phyloP scores from a whole-genome alignment of 2,888 invertebrate species.

The Cephus sareptanus region DNA sequence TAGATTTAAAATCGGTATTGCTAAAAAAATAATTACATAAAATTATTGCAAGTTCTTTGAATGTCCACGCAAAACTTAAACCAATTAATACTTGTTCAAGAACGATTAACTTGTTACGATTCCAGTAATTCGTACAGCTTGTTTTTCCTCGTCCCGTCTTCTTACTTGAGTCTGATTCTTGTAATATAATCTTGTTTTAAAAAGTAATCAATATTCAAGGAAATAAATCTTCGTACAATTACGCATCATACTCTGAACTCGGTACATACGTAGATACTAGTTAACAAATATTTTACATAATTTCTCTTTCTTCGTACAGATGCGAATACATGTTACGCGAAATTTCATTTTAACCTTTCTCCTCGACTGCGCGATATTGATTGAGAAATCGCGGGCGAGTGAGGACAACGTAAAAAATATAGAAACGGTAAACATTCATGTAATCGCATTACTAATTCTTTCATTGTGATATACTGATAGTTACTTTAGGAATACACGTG shows the following conservation, averaged over 20 bases:
- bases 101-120: neutral
- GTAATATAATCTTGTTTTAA: neutral
- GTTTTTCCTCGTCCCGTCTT: neutral
- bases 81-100: neutral
- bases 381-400: neutral
- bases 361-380: neutral
- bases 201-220: neutral
- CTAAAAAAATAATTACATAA: neutral
- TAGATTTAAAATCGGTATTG: neutral
- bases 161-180: neutral
- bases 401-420: neutral
- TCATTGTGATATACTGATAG: neutral
- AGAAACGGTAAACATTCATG: neutral
- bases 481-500: neutral
- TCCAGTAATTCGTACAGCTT: neutral
- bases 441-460: neutral
- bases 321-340: neutral
- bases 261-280: constrained; percentile 37
- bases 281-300: constrained; percentile 40
- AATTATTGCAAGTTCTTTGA: neutral
- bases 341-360: neutral
- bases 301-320: neutral
- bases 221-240: neutral
- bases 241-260: constrained; percentile 17
- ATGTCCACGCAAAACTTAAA: neutral